Conservation (phyloP, 2,797 vertebrate species). For the Gallinago stenura region DNA sequence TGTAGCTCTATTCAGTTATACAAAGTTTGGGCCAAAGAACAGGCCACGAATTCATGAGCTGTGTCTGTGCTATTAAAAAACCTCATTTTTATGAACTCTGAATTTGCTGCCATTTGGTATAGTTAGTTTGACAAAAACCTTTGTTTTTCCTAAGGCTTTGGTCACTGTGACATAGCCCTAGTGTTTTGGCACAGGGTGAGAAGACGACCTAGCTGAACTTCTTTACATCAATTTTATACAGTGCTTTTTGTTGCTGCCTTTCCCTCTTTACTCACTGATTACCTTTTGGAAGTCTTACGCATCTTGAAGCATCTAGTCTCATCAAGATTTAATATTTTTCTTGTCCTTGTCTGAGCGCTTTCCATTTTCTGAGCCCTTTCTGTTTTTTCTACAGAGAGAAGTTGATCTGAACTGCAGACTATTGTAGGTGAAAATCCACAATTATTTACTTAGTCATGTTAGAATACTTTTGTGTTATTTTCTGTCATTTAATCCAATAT, state of each 20-base stretch:
- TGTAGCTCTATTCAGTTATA: neutral
- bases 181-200: neutral
- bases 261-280: neutral
- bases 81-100: neutral
- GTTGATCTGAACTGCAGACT: neutral
- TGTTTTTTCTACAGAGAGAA: neutral
- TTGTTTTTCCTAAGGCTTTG: neutral
- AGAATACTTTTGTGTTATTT: neutral
- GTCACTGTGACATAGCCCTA: neutral
- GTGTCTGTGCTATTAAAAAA: accelerated
- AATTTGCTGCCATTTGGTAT: neutral
- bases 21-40: neutral
- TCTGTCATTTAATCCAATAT: neutral
- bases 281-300: neutral
- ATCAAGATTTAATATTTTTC: neutral
- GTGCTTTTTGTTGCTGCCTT: neutral
- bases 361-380: neutral
- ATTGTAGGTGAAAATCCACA: neutral
- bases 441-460: neutral
- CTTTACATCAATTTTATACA: neutral
- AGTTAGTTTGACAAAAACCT: neutral
- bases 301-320: neutral
- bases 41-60: neutral
- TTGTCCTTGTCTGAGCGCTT: neutral
- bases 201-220: neutral